phyloP scores from a whole-genome alignment of 23 tunicate species.

The Phallusia fumigata region DNA sequence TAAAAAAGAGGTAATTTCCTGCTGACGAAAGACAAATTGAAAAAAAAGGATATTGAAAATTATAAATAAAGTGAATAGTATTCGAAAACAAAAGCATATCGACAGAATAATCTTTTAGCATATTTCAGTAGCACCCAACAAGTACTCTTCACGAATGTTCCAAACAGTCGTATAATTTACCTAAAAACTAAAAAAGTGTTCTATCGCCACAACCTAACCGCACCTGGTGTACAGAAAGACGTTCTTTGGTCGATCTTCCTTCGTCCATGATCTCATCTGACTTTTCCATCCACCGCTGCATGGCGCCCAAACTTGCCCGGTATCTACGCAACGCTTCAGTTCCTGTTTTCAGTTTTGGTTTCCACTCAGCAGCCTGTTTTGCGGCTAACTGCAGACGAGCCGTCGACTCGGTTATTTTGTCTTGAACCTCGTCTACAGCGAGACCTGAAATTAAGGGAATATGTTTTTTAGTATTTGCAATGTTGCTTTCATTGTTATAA shows the following conservation, averaged over 20 bases:
- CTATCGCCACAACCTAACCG: too few species aligned
- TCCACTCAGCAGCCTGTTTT: conserved; percentile 51
- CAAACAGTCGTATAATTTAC: too few species aligned
- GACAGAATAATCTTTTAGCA: too few species aligned
- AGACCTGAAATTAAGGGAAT: conserved; percentile 28
- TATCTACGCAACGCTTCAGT: conserved; percentile 57
- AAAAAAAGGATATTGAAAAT: too few species aligned
- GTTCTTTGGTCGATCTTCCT: conserved; percentile 17
- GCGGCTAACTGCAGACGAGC: conserved; percentile 49
- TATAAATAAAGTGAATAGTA: too few species aligned
- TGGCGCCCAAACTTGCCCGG: conserved; percentile 36
- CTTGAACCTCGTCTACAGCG: conserved; percentile 25
- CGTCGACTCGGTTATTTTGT: conserved; percentile 43
- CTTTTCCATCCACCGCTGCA: conserved; percentile 68
- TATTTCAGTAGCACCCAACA: too few species aligned
- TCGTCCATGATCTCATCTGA: conserved; percentile 29
- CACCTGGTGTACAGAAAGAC: conserved; percentile 24
- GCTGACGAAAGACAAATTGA: too few species aligned
- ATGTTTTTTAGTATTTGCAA: background rate
- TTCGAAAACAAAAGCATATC: too few species aligned
- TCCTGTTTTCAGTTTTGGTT: conserved; percentile 68
- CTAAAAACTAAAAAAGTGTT: too few species aligned
- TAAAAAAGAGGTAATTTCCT: too few species aligned
- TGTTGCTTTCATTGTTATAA: too few species aligned
- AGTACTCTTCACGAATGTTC: too few species aligned